A percentile compares a stretch with the other conserved stretches of the same genome.
Evolutionary conservation across 2,888 invertebrate genomes (phyloP).

Genomic region (Drosophila nr. medialis): DNA sequence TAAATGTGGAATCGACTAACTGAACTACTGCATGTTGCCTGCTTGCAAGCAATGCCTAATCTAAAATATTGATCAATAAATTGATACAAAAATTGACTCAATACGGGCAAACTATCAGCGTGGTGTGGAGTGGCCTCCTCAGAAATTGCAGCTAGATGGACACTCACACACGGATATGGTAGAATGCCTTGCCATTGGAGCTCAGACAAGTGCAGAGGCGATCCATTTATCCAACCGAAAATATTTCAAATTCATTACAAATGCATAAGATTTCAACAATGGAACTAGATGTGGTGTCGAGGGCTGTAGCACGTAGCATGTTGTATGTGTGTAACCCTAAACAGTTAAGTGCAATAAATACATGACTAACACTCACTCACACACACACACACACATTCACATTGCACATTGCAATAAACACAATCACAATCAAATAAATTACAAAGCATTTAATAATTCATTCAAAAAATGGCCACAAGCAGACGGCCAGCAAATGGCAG

Average conservation of each 20-base stretch:
- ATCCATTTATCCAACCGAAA: constrained; percentile 66
- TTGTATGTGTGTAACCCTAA: constrained; percentile 57
- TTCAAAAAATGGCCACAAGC: constrained; percentile 75
- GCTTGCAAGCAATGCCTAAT: constrained; percentile 41
- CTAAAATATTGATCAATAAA: constrained; percentile 75
- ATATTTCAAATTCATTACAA: constrained; percentile 79
- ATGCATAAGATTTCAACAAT: constrained; percentile 79
- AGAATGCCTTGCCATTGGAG: constrained; percentile 48
- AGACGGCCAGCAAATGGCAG: constrained; percentile 47
- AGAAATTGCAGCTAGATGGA: constrained; percentile 50
- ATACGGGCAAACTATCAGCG: background rate
- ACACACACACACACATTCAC: background rate
- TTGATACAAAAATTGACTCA: constrained; percentile 43
- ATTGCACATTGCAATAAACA: constrained; percentile 51
- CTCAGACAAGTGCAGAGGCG: constrained; percentile 29
- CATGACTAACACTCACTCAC: constrained; percentile 40
- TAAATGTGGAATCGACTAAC: background rate
- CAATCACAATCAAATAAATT: constrained; percentile 80
- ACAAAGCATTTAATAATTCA: constrained; percentile 81
- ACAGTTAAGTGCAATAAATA: constrained; percentile 79
- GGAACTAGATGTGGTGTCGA: constrained; percentile 22
- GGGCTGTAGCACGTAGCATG: constrained; percentile 5
- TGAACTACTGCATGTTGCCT: background rate
- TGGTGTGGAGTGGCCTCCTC: constrained; percentile 16
- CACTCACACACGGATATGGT: constrained; percentile 11